Percentiles rank a stretch among this genome's conserved stretches.
Conservation (phyloP, 2,888 invertebrate species). For the Oegoconia quadripuncta region DNA sequence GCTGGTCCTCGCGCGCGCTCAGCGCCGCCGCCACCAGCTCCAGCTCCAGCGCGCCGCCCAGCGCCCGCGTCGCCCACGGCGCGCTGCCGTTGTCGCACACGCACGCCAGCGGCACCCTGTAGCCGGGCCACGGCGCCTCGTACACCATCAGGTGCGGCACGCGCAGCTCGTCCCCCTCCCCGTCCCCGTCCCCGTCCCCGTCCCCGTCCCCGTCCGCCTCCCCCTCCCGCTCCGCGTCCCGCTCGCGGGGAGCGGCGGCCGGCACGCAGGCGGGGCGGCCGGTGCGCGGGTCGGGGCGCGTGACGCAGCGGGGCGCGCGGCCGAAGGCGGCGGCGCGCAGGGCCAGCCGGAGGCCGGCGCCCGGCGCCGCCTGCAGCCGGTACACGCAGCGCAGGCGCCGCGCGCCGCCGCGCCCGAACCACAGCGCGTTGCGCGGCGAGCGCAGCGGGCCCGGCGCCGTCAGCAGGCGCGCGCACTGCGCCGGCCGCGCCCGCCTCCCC, state of each 20-base stretch:
- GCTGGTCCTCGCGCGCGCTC: constrained; percentile 89
- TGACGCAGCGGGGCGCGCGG: constrained; percentile 77
- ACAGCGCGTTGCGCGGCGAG: constrained; percentile 87
- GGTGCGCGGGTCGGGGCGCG: constrained; percentile 85
- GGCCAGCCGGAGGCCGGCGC: constrained; percentile 82
- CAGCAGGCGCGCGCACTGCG: constrained; percentile 54
- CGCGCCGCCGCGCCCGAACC: constrained; percentile 91
- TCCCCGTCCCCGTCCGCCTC: constrained; percentile 14
- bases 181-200: constrained; percentile 22
- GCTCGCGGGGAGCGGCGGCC: constrained; percentile 29
- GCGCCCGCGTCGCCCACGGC: constrained; percentile 41
- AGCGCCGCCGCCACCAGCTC: constrained; percentile 86
- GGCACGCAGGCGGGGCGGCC: constrained; percentile 74
- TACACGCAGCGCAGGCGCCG: constrained; percentile 87
- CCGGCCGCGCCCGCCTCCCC: constrained; percentile 46
- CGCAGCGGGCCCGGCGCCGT: constrained; percentile 80
- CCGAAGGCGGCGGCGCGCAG: constrained; percentile 87
- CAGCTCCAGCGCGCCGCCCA: constrained; percentile 82
- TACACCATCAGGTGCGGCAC: constrained; percentile 71
- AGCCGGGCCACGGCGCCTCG: constrained; percentile 22
- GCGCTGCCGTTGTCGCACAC: constrained; percentile 85
- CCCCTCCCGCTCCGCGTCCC: constrained; percentile 26
- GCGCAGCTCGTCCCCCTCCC: constrained; percentile 59
- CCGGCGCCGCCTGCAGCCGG: constrained; percentile 83
- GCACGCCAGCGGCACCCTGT: constrained; percentile 86